These are phyloP conservation scores for Triplophysa tibetana DNA, from an alignment of 2,113 vertebrate genomes.

Conservation along the genomic window DNA sequence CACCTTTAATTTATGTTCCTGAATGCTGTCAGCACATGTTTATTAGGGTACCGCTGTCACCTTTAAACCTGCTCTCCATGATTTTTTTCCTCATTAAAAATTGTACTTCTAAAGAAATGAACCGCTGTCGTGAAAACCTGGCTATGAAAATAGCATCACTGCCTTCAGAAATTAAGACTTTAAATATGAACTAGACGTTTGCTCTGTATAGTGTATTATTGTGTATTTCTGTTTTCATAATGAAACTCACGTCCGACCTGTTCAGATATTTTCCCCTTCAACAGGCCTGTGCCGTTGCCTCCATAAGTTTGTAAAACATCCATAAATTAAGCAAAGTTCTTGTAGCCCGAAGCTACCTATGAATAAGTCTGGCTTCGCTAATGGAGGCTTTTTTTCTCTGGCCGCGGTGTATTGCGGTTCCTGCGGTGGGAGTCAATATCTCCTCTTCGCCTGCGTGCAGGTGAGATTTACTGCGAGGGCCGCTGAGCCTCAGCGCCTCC, in stretches of 20 bases:
- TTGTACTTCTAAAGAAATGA: no score
- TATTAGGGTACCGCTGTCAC: neutral
- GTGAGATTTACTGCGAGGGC: conserved; percentile 64
- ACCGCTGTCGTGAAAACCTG: no score
- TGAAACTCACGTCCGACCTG: neutral
- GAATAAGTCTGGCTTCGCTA: conserved; percentile 71
- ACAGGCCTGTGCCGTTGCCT: conserved; percentile 57
- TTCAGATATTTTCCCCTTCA: conserved; percentile 23
- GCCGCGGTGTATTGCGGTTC: conserved; percentile 60
- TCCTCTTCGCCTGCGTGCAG: conserved; percentile 60
- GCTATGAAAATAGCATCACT: neutral
- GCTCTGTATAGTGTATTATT: neutral
- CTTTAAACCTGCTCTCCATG: neutral
- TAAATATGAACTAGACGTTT: neutral
- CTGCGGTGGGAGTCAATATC: conserved; percentile 66
- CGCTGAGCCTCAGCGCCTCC: conserved; percentile 52
- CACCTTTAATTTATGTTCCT: conserved; percentile 8
- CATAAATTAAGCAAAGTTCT: conserved; percentile 72
- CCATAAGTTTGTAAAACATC: conserved; percentile 64
- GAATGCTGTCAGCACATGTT: conserved; percentile 1
- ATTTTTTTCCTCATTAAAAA: no score
- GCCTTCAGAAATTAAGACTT: neutral
- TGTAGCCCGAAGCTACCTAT: conserved; percentile 74
- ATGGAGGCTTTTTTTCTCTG: conserved; percentile 66
- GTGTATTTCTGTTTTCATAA: neutral